Evolutionary conservation across 2,797 vertebrate species (phyloP).

Genomic region (Thamnophis elegans): DNA sequence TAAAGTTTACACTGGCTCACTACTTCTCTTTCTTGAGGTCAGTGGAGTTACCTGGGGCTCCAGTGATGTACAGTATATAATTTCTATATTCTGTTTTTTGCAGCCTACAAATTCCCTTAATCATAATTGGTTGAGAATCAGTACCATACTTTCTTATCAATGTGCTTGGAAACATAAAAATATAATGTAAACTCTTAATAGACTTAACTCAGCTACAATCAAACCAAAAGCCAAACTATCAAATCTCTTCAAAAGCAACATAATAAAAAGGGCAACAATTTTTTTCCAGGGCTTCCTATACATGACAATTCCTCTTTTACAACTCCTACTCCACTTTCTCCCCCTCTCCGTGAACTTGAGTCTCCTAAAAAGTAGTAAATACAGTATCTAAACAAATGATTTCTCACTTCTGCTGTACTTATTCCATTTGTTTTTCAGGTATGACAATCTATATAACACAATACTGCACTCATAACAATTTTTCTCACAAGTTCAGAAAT

Average conservation of each 20-base stretch:
- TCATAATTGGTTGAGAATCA: neutral
- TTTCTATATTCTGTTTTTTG: neutral
- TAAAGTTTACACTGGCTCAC: neutral
- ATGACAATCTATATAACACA: neutral
- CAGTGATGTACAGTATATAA: neutral
- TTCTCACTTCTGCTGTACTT: neutral
- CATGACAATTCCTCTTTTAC: neutral
- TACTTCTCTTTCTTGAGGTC: neutral
- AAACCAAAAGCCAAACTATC: neutral
- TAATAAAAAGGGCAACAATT: neutral
- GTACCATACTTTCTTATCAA: neutral
- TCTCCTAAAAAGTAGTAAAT: neutral
- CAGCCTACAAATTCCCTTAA: neutral
- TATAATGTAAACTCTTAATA: neutral
- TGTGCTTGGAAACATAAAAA: neutral
- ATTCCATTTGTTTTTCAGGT: neutral
- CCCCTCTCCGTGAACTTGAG: neutral
- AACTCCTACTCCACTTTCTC: neutral
- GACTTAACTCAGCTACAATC: neutral
- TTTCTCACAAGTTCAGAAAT: neutral
- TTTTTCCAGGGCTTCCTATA: neutral
- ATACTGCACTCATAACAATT: neutral
- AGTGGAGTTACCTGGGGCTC: neutral
- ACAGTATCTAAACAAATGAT: neutral
- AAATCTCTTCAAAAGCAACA: neutral